Conservation (phyloP, 2,113 vertebrate genomes). For the Neolamprologus toae region DNA sequence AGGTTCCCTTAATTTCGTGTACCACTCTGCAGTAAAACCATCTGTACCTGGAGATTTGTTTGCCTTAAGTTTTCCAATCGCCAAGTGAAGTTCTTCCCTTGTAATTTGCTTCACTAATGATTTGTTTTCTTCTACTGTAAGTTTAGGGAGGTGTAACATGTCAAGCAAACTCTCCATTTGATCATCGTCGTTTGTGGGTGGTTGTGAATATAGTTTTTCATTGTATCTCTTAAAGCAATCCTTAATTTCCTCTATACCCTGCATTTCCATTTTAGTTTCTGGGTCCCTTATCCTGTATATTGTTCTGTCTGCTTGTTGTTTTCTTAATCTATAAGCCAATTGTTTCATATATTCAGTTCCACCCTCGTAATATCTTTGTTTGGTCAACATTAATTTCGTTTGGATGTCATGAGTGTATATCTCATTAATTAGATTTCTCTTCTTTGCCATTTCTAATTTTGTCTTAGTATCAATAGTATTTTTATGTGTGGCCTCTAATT, state of each 20-base stretch:
- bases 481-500: rapidly evolving
- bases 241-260: not conserved
- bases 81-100: not conserved
- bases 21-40: rapidly evolving
- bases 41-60: not conserved
- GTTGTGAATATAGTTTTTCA: rapidly evolving
- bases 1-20: rapidly evolving
- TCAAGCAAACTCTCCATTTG: too few species aligned
- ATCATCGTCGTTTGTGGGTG: too few species aligned
- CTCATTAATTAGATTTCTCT: rapidly evolving
- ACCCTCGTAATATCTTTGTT: rapidly evolving
- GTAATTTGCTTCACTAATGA: too few species aligned
- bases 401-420: rapidly evolving
- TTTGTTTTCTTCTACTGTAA: too few species aligned
- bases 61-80: rapidly evolving
- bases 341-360: not conserved
- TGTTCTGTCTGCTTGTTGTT: not conserved
- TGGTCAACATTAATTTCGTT: rapidly evolving
- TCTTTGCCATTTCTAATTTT: not conserved
- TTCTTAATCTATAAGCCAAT: rapidly evolving
- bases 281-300: rapidly evolving
- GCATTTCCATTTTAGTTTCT: rapidly evolving
- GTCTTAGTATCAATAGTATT: not conserved
- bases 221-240: not conserved
- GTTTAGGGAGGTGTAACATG: too few species aligned